Conservation (phyloP, 2,113 vertebrate genomes). For the Phyllopteryx taeniolatus region DNA sequence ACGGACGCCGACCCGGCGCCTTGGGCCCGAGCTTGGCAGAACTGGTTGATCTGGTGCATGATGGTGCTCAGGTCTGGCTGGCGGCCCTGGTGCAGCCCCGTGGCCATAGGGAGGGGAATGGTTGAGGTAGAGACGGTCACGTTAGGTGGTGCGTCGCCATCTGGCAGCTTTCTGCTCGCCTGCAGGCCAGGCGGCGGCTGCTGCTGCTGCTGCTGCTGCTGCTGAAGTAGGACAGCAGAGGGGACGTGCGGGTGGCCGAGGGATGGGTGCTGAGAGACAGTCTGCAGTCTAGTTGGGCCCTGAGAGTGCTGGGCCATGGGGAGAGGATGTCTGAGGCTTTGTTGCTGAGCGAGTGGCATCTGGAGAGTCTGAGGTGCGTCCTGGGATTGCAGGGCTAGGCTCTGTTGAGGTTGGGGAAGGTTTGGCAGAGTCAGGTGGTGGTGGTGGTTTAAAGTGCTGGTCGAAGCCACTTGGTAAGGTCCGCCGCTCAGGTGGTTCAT, state of each 20-base stretch:
- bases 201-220: slow-evolving; percentile 72
- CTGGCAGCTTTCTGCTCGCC: slow-evolving; percentile 89
- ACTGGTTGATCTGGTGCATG: slow-evolving; percentile 98
- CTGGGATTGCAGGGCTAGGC: slow-evolving; percentile 69
- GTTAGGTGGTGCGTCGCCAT: slow-evolving; percentile 93
- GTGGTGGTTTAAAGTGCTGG: slow-evolving; percentile 98
- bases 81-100: slow-evolving; percentile 88
- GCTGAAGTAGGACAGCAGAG: slow-evolving; percentile 76
- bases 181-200: slow-evolving; percentile 81
- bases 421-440: slow-evolving; percentile 77
- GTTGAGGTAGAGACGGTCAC: slow-evolving; percentile 99
- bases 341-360: slow-evolving; percentile 63
- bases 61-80: slow-evolving; percentile 95
- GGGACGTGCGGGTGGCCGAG: slow-evolving; percentile 69
- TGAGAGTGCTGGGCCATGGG: slow-evolving; percentile 68
- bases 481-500: slow-evolving; percentile 87
- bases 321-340: slow-evolving; percentile 70
- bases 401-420: slow-evolving; percentile 73
- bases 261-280: slow-evolving; percentile 64
- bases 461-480: slow-evolving; percentile 80
- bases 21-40: slow-evolving; percentile 93
- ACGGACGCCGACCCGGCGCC: slow-evolving; percentile 90
- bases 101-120: slow-evolving; percentile 97
- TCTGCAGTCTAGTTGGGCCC: slow-evolving; percentile 67
- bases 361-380: slow-evolving; percentile 68